Evolutionary conservation across 2,113 vertebrate genomes (phyloP).

Genomic region (Austrofundulus limnaeus): DNA sequence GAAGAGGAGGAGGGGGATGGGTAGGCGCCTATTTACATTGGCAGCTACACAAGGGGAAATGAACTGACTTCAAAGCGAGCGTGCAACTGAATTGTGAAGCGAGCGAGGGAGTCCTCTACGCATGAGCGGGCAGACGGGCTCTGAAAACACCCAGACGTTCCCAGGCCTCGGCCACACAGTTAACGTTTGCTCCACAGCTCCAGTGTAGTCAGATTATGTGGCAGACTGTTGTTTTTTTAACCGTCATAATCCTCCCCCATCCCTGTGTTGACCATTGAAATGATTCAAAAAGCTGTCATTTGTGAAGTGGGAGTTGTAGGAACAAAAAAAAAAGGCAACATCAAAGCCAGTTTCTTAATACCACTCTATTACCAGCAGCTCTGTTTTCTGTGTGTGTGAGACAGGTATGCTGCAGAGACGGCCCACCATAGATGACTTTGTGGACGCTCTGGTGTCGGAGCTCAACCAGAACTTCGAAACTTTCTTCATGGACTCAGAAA

Average conservation of each 20-base stretch:
- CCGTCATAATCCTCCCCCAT: too few relatives aligned
- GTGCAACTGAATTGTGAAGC: slow-evolving; percentile 72
- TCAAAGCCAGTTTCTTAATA: not conserved
- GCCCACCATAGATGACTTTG: slow-evolving; percentile 90
- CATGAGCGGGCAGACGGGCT: slow-evolving; percentile 69
- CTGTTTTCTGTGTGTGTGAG: slow-evolving; percentile 3
- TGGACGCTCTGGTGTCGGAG: slow-evolving; percentile 91
- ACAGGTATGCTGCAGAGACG: slow-evolving; percentile 93
- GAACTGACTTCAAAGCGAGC: slow-evolving; percentile 84
- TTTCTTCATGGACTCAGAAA: slow-evolving; percentile 90
- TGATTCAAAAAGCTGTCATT: not conserved
- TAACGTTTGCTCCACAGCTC: slow-evolving; percentile 31
- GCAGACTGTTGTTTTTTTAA: too few relatives aligned
- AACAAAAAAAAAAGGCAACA: too few relatives aligned
- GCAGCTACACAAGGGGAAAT: slow-evolving; percentile 79
- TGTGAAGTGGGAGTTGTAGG: too few relatives aligned
- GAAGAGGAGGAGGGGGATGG: slow-evolving; percentile 40
- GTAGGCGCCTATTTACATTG: slow-evolving; percentile 80
- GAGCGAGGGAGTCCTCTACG: slow-evolving; percentile 68
- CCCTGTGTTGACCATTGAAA: not conserved
- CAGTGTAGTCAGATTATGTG: not conserved
- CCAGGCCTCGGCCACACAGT: slow-evolving; percentile 27
- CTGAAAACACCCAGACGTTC: slow-evolving; percentile 65
- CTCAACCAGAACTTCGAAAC: slow-evolving; percentile 91
- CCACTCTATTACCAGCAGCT: not conserved